Evolutionary conservation across 2,113 vertebrate genomes (phyloP), one percentile per base, ranked within the genome.

Genomic region (Elaphurus davidianus): DNA sequence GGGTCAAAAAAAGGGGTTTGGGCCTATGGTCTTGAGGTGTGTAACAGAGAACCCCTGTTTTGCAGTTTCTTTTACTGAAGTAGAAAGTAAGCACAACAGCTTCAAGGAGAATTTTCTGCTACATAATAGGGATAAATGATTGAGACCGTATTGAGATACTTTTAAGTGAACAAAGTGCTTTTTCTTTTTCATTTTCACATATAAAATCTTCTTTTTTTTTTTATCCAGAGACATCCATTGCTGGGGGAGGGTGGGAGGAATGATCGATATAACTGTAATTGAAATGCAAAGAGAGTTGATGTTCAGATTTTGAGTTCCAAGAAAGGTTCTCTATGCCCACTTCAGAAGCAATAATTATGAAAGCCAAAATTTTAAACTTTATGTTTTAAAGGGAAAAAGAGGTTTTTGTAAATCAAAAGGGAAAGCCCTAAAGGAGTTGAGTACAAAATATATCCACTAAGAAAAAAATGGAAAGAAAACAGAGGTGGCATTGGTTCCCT

Each of bases 351-450:
- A 96, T 82, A 87, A 74, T 47, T 94, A 79, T 94, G n/a, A 97
- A 97, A 96, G 91, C 36, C n/a, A 87, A 96, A 96, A 76, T 14
- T 64, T 95, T 85, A 64, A 87, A 64, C 50, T 87, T 96, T 95
- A 90, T 93, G 79, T 96, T 93, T 97, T 90, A 84, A 96, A 97
- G 36, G 45, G 88, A 87, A 91, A 87, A 43, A 85, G 62, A 55
- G 33, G 19, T 12, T 96, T 97, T 85, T 91, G 74, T 96, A 74
- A 97, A 91, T 96, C 95, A 97, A 97, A 94, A 96, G 59, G 67
- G 47, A 95, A 96, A 97, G 36, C 25, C 62, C 86, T 85, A 91
- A 96, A 96, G 83, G 45, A 88, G 4, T 27, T 93, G 30, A 95
- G 54, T 43, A 62, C 54, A 95, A 95, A 91, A 96, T 90, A 45